Base-by-base conservation (phyloP, 2,113 vertebrate species). In the Salvelinus sp. region DNA sequence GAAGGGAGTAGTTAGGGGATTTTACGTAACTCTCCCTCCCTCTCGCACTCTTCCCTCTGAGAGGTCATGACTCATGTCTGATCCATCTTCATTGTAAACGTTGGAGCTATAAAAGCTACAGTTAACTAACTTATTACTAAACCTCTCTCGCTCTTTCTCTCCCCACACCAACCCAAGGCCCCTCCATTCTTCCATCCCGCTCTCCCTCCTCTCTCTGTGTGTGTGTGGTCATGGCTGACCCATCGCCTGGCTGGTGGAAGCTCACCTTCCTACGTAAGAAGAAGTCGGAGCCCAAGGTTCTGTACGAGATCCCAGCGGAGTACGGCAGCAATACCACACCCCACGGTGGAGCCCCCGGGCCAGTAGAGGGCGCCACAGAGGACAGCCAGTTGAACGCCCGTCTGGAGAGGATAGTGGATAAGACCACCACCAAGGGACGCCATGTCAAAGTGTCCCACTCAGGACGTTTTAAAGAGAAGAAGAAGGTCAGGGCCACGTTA, bases 371-470 rank as follows among this genome's bases (percentile, higher is more conserved):
- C 4, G 9, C 20, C 1, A 57, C 76, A 0, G 69, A 81, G 0
- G 87, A 90, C 79, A 72, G 81, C 0, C 87, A 93, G 79, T 93
- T 94, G 73, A 83, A 92, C 4, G 85, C 91, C 16, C 93, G 95
- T 22, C 90, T 98, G 76, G 97, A 96, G 88, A 96, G 95, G 87
- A 95, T 98, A 0, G 93, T 97, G 89, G 97, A 98, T 79, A 97
- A 96, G 66, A 79, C 88, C 0, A 93, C 57, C 81, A 92, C 87
- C 5, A 96, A 94, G 73, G 95, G 96, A 67, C 95, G 95, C n/a
- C 95, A 97, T 0, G 95, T 98, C 73, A 96, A 95, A 78, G 97
- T 98, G 28, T 98, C 97, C 68, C 89, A 97, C 87, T 98, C 97
- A 0, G 97, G 97, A 0, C 94, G 96, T 48, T 98, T 96, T 79